phyloP scores from a whole-genome alignment of 37 sponge, comb jelly and placozoan species.

The Oopsacas minuta region DNA sequence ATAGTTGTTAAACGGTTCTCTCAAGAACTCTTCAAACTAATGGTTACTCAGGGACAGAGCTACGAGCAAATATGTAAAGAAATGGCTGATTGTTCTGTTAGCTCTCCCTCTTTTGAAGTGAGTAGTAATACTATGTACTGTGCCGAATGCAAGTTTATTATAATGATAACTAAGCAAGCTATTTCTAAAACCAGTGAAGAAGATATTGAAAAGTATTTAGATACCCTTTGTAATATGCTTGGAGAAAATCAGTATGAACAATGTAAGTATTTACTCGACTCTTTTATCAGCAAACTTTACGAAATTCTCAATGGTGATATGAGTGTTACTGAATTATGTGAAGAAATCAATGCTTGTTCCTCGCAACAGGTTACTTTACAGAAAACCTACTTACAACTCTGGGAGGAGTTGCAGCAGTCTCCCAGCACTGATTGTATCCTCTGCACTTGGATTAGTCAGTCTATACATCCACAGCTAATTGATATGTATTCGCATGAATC shows the following conservation, averaged over 20 bases:
- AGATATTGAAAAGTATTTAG: background rate
- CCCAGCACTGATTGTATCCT: background rate
- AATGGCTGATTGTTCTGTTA: background rate
- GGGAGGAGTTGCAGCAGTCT: background rate
- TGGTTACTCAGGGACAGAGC: background rate
- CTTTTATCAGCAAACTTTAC: background rate
- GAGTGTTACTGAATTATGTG: constrained; percentile 3
- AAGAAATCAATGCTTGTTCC: background rate
- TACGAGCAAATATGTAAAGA: background rate
- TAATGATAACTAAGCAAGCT: background rate
- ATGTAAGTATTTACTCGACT: background rate
- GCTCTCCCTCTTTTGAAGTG: background rate
- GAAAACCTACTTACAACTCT: background rate
- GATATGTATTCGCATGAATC: background rate
- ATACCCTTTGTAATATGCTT: background rate
- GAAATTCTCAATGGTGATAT: background rate
- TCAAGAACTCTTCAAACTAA: background rate
- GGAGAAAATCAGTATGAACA: background rate
- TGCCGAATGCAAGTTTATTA: background rate
- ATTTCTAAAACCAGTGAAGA: background rate
- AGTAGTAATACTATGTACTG: background rate
- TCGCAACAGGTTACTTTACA: background rate
- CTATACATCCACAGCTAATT: background rate
- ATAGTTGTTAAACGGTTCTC: background rate
- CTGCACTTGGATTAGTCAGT: background rate